Evolutionary conservation across 2,888 invertebrate species (phyloP).

Genomic region (Drosophila koepferae): DNA sequence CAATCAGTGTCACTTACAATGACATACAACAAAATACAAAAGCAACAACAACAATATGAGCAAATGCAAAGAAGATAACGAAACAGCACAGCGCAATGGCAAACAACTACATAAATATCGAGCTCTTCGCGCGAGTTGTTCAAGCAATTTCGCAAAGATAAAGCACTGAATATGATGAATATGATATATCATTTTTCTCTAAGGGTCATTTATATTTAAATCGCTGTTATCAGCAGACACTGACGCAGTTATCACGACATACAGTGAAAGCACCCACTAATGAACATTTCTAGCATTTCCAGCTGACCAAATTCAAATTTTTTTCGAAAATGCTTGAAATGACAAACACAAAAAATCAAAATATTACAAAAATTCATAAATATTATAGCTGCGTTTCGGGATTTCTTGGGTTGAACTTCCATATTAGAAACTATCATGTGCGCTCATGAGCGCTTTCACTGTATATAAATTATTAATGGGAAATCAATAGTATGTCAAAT

Average conservation of each 20-base stretch:
- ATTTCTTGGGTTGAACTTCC: not conserved
- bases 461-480: slow-evolving; percentile 5
- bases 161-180: slow-evolving; percentile 3
- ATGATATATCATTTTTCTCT: slow-evolving; percentile 7
- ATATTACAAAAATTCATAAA: not conserved
- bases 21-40: slow-evolving; percentile 45
- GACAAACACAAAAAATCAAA: not conserved
- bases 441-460: not conserved
- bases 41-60: slow-evolving; percentile 11
- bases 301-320: not conserved
- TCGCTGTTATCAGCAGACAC: not conserved
- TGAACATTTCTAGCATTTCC: not conserved
- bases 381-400: not conserved
- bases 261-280: not conserved
- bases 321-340: not conserved
- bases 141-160: slow-evolving; percentile 21
- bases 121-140: slow-evolving; percentile 35
- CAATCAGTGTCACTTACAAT: slow-evolving; percentile 68
- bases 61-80: slow-evolving; percentile 43
- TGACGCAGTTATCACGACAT: not conserved
- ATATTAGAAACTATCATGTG: not conserved
- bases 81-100: slow-evolving; percentile 21
- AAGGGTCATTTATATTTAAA: slow-evolving; percentile 6
- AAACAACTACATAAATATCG: slow-evolving; percentile 39
- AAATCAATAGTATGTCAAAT: slow-evolving; percentile 7